These are phyloP conservation scores for Brenthis ino DNA, from an alignment of 2,888 invertebrate species.

Conservation along the genomic window DNA sequence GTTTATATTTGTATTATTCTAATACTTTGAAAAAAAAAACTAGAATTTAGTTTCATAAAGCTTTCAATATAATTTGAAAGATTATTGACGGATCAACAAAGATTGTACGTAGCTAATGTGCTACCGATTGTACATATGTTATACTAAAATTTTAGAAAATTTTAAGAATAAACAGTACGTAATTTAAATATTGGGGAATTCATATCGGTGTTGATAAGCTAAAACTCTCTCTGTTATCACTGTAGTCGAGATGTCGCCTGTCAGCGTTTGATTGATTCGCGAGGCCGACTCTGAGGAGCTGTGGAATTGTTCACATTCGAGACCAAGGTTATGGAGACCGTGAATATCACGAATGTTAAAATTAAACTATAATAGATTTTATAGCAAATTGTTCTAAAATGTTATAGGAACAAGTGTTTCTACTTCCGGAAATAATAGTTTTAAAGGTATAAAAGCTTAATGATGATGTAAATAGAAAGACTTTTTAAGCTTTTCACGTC, in stretches of 20 bases:
- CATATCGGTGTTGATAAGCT: constrained; percentile 35
- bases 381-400: too few species aligned
- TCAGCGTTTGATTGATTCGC: constrained; percentile 68
- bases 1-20: too few species aligned
- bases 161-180: constrained; percentile 15
- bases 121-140: too few species aligned
- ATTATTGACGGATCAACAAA: too few species aligned
- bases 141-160: neutral
- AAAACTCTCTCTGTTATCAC: constrained; percentile 54
- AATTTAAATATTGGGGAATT: constrained; percentile 21
- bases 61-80: too few species aligned
- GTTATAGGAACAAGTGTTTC: too few species aligned
- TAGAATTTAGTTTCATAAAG: too few species aligned
- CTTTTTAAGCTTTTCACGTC: too few species aligned
- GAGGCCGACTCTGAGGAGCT: constrained; percentile 51
- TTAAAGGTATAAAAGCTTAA: too few species aligned
- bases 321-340: constrained; percentile 40
- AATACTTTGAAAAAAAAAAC: too few species aligned
- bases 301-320: constrained; percentile 65
- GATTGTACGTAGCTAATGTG: neutral
- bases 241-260: constrained; percentile 56
- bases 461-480: too few species aligned
- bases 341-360: constrained; percentile 23
- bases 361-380: neutral
- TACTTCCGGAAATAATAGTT: too few species aligned